Evolutionary conservation across 2,113 vertebrate genomes (phyloP), one percentile per base, ranked within the genome.

Genomic region (Saguinus midas): DNA sequence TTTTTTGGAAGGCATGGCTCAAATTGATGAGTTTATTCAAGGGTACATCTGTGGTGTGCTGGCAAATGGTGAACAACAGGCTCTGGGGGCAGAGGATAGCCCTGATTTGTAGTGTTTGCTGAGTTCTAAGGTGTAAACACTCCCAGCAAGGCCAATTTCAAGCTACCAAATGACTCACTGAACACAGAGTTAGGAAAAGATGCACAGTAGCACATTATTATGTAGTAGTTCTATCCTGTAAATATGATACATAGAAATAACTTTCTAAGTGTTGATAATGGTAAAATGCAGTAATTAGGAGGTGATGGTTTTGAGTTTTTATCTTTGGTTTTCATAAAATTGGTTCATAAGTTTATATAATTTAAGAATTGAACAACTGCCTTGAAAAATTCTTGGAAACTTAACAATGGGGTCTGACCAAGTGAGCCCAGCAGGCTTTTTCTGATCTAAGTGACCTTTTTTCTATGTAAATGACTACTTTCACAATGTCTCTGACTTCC

Each of bases 371-470:
- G 84, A 85, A 55, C 6, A 52, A 23, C 29, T 2, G 3, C 20
- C 37, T 80, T 91, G 18, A 29, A 45, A 94, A 87, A 75, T 58
- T 66, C 61, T 57, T 91, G 35, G 43, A 80, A 76, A 87, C 16
- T 43, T 66, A 81, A 50, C 68, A 66, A 16, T 21, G 27, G 43
- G 40, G 9, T 84, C 40, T 97, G 45, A 40, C 17, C 4, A 66
- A 29, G 45, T 73, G 45, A n/a, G 73, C 58, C 55, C 40, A 40
- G 10, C 5, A 17, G 43, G 3, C 17, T 32, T 79, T 87, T 86
- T 90, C 84, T 73, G 68, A 87, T 73, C 7, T 40, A 58, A 61
- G 35, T 48, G 23, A 20, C 8, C 9, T 66, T 79, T 73, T 79
- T 58, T 32, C 23, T 45, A 37, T 23, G 32, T 57, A 66, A 61